Percentiles rank a stretch among this genome's conserved stretches.
Conservation (phyloP, 92 coral and sea anemone species). For the Palythoa grandis region DNA sequence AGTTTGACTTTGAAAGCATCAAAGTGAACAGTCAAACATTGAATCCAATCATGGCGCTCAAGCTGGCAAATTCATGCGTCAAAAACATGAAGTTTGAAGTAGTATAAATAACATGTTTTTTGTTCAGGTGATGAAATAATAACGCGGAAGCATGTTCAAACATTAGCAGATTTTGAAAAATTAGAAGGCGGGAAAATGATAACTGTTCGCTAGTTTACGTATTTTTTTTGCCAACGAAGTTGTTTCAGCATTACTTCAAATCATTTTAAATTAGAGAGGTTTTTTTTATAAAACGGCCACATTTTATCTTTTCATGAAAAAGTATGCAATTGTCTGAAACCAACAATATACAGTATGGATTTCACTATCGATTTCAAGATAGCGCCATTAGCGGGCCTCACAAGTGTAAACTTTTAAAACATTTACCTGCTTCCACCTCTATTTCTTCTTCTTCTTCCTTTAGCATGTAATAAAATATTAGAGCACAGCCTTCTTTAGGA, state of each 20-base stretch:
- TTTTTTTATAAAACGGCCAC: background rate
- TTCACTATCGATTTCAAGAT: slow-evolving; percentile 11
- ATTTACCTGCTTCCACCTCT: slow-evolving; percentile 97
- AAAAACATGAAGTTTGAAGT: too few species aligned
- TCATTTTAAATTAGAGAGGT: background rate
- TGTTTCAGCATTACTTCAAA: background rate
- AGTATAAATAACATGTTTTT: too few species aligned
- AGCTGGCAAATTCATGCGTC: too few species aligned
- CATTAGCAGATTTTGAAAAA: background rate
- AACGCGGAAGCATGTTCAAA: background rate
- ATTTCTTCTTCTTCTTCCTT: slow-evolving; percentile 97
- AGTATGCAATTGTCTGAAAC: too few species aligned
- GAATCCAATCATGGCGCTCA: too few species aligned
- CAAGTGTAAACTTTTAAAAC: background rate
- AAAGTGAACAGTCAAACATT: too few species aligned
- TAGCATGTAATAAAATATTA: slow-evolving; percentile 88
- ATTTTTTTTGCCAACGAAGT: background rate
- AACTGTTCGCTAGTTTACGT: background rate
- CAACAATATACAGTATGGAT: background rate
- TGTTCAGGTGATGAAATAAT: background rate
- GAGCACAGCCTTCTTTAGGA: slow-evolving; percentile 90
- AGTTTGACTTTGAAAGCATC: too few species aligned
- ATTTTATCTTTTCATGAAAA: background rate
- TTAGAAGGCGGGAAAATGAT: background rate
- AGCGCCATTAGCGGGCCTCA: slow-evolving; percentile 24